Evolutionary conservation across 1,140 invertebrate genomes (phyloP), one percentile per base, ranked within the genome.

Genomic region (Riptortus pedestris): DNA sequence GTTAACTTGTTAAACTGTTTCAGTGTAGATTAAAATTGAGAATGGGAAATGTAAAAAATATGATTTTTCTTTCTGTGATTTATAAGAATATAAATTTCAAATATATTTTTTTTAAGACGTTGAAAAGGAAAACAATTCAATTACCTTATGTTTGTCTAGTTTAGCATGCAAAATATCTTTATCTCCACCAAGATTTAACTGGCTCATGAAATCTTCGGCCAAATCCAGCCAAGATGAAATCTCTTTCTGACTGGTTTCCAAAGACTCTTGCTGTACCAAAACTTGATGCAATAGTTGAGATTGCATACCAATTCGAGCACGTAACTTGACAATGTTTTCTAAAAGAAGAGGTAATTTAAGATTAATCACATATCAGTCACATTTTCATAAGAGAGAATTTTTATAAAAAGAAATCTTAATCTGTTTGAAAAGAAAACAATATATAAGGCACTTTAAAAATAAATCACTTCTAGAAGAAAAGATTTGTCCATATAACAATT

Each of bases 181-280:
- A n/a, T 82, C 84, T n/a, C 81, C 83, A 0, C 81, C 75, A 0
- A 88, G 71, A 63, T 80, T 80, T 55, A 84, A 77, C 16, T 79
- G 78, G 31, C 76, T 74, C 26, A 96, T 71, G 31, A 91, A 73
- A 2, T 77, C 75, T 70, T 95, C 90, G 9, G 91, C 92, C 66
- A 85, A 85, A 68, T 89, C 84, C 16, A 96, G 72, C 93, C 93
- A 97, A 2, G 77, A 74, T 60, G 83, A 80, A 28, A 96, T 87
- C 74, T 96, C 93, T 61, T 80, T 81, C 70, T 93, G 85, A 0
- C 92, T 92, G 20, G 82, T 81, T 74, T 95, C 91, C 52, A 96
- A 73, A 0, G 91, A 91, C 73, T 93, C 90, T 70, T 94, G 87
- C 71, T 96, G 91, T 0, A 92, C 88, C 24, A 93, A 73, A 9